A percentile compares a stretch with the other conserved stretches of the same genome.
Conservation (phyloP, 64 coral and sea anemone genomes). For the Pachyseris speciosa region DNA sequence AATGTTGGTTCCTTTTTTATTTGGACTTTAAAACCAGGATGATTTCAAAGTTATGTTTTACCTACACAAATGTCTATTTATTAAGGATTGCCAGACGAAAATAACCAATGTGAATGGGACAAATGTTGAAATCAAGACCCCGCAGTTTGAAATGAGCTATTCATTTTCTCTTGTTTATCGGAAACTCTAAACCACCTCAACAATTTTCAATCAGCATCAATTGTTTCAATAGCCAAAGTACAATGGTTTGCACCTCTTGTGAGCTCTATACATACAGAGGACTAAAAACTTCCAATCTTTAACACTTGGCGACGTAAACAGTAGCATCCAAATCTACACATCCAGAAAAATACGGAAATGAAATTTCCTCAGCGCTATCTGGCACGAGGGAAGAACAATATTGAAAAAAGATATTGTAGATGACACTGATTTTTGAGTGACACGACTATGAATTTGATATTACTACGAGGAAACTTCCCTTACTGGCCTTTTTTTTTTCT, state of each 20-base stretch:
- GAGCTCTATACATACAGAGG: background rate
- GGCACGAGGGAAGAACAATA: background rate
- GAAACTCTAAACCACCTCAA: background rate
- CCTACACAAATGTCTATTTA: background rate
- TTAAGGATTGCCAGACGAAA: background rate
- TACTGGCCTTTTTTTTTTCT: background rate
- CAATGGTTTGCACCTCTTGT: constrained; percentile 14
- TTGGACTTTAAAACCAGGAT: no score
- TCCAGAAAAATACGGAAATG: constrained; percentile 18
- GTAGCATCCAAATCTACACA: constrained; percentile 9
- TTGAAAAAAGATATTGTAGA: background rate
- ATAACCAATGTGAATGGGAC: background rate
- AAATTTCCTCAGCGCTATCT: constrained; percentile 20
- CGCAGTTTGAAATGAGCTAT: background rate
- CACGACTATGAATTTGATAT: background rate
- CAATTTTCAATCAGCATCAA: constrained; percentile 14
- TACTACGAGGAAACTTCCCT: background rate
- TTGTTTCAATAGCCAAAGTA: background rate
- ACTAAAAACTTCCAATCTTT: constrained; percentile 20
- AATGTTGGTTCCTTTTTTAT: no score
- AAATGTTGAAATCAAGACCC: background rate
- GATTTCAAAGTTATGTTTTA: background rate
- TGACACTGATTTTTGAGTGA: background rate
- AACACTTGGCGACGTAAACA: constrained; percentile 15
- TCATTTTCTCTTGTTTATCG: constrained; percentile 6